Percentiles rank a stretch among this genome's conserved stretches.
Evolutionary conservation across 2,888 invertebrate genomes (phyloP).

Genomic region (Mythimna loreyi): DNA sequence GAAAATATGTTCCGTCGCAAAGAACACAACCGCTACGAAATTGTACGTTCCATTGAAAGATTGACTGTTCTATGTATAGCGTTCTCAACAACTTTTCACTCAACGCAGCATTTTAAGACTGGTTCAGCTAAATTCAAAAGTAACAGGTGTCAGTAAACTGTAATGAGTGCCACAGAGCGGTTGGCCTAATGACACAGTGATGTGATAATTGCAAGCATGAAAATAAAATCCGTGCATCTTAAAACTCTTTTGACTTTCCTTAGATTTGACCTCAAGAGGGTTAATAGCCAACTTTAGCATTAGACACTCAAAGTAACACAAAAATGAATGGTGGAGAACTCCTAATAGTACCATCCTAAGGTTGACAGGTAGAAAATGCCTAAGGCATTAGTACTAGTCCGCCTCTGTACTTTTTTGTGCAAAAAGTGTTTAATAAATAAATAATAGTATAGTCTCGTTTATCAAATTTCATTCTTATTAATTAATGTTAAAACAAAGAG

Average conservation of each 20-base stretch:
- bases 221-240: constrained; percentile 23
- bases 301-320: no score
- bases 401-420: no score
- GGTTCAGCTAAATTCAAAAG: constrained; percentile 22
- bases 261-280: no score
- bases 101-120: constrained; percentile 50
- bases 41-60: constrained; percentile 34
- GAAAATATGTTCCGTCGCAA: constrained; percentile 20
- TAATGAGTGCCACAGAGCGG: constrained; percentile 42
- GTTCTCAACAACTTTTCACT: constrained; percentile 19
- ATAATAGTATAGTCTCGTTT: no score
- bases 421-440: no score
- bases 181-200: constrained; percentile 43
- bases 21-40: constrained; percentile 12
- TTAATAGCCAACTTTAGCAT: no score
- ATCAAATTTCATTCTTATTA: no score
- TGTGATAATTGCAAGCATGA: constrained; percentile 35
- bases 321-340: no score
- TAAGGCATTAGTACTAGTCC: no score
- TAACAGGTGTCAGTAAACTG: constrained; percentile 50
- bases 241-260: background rate
- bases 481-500: no score
- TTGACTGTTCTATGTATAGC: constrained; percentile 36
- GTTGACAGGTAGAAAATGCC: no score
- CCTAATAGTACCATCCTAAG: no score